Percentiles rank a stretch among this genome's conserved stretches.
Conservation (phyloP, 2,113 vertebrate species). For the Edolisoma coerulescens region DNA sequence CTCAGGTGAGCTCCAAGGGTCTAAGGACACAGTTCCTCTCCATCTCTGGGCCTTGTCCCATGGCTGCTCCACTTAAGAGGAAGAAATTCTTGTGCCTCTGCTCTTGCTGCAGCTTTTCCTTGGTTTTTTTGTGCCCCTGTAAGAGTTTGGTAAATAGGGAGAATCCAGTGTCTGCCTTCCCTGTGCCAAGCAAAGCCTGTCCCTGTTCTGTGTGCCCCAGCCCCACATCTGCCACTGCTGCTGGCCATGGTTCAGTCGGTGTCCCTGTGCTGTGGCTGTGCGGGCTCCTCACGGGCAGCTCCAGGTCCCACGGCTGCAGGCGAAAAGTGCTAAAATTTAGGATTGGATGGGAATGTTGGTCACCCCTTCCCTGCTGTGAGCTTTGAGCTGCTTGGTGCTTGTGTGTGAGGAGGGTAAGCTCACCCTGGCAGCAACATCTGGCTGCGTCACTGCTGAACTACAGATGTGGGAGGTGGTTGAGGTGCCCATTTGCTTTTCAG, state of each 20-base stretch:
- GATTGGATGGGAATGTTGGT: neutral
- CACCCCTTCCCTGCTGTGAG: neutral
- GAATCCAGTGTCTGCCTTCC: neutral
- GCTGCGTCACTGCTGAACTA: neutral
- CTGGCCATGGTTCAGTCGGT: neutral
- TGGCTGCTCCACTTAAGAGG: neutral
- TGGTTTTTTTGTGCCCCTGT: neutral
- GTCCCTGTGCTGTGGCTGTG: neutral
- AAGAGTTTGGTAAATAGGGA: neutral
- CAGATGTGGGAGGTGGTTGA: neutral
- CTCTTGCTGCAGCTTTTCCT: neutral
- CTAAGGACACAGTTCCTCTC: neutral
- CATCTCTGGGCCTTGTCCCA: fast-evolving
- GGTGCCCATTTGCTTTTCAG: conserved; percentile 9
- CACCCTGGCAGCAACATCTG: neutral
- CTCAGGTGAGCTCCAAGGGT: neutral
- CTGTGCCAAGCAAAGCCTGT: neutral
- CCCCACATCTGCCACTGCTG: too few relatives aligned
- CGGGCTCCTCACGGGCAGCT: neutral
- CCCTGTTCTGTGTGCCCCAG: neutral
- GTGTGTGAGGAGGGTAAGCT: neutral
- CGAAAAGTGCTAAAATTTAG: neutral
- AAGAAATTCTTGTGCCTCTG: neutral
- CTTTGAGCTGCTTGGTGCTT: neutral
- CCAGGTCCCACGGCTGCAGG: neutral